Evolutionary conservation across 1,140 invertebrate genomes (phyloP).

Genomic region (Zaprionus tsacasi): DNA sequence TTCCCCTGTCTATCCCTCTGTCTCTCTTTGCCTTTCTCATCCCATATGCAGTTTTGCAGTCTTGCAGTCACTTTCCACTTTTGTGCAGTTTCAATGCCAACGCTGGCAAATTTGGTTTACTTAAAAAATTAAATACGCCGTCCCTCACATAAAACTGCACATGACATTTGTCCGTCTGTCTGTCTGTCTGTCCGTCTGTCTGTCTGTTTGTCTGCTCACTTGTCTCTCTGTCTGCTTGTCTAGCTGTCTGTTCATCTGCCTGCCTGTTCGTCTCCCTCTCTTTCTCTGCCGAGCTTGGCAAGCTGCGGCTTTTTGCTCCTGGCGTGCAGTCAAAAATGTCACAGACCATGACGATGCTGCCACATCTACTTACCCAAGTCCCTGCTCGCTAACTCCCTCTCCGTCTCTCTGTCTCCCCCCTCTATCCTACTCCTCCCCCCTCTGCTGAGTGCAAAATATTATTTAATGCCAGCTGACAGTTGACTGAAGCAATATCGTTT

Average conservation of each 20-base stretch:
- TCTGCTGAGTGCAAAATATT: constrained; percentile 67
- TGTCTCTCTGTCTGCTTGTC: constrained; percentile 13
- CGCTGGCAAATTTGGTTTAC: constrained; percentile 50
- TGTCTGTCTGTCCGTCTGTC: constrained; percentile 11
- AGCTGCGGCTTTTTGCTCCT: constrained; percentile 43
- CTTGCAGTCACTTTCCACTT: background rate
- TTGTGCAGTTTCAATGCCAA: constrained; percentile 61
- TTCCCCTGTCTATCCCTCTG: background rate
- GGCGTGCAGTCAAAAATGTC: constrained; percentile 78
- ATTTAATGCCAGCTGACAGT: constrained; percentile 79
- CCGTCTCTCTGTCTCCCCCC: background rate
- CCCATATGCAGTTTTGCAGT: too few species aligned
- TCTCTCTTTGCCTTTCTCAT: background rate
- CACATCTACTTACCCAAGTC: constrained; percentile 19
- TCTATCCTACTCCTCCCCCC: background rate
- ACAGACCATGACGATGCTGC: constrained; percentile 48
- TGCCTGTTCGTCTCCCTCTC: background rate
- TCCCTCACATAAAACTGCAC: constrained; percentile 65
- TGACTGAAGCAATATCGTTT: constrained; percentile 80
- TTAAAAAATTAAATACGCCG: constrained; percentile 73
- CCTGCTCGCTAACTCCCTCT: background rate
- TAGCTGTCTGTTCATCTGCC: constrained; percentile 4
- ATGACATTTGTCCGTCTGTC: constrained; percentile 53
- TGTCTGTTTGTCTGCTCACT: constrained; percentile 7
- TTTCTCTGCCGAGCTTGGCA: background rate